Conservation (phyloP, 2,113 vertebrate genomes). For the Nerophis lumbriciformis region DNA sequence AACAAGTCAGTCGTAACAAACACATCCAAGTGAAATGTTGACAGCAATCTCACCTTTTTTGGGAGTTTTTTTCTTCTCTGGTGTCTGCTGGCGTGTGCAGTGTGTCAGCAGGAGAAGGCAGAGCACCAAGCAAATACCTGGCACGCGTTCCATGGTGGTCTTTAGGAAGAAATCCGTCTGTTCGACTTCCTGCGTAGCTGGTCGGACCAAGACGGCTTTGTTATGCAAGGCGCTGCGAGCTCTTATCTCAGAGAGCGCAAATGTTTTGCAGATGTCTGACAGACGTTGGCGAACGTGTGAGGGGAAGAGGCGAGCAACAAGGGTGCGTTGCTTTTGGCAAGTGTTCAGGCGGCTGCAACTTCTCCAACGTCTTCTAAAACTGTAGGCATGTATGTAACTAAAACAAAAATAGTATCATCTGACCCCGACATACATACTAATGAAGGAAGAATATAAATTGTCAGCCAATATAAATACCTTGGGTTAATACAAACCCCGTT, state of each 20-base stretch:
- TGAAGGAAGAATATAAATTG: too few relatives aligned
- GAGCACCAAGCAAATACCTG: constrained; percentile 63
- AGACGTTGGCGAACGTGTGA: constrained; percentile 13
- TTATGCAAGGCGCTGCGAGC: constrained; percentile 32
- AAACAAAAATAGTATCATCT: too few relatives aligned
- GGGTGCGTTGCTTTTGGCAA: constrained; percentile 1
- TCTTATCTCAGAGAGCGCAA: constrained; percentile 45
- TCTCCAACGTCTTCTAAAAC: constrained; percentile 7
- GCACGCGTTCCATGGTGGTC: constrained; percentile 67
- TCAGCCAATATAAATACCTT: too few relatives aligned
- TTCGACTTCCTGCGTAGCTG: constrained; percentile 18
- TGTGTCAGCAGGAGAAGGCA: constrained; percentile 70
- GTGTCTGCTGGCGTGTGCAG: constrained; percentile 59
- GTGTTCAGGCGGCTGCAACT: constrained; percentile 18
- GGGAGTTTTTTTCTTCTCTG: constrained; percentile 46
- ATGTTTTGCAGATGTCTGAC: constrained; percentile 63
- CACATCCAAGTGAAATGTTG: constrained; percentile 1
- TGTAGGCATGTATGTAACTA: too few relatives aligned
- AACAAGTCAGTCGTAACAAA: not conserved
- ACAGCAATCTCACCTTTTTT: constrained; percentile 79
- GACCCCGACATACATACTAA: too few relatives aligned
- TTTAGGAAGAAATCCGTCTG: not conserved
- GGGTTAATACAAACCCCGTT: too few relatives aligned
- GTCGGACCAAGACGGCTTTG: constrained; percentile 21
- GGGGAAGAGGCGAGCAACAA: constrained; percentile 10